Conservation (phyloP, 2,113 vertebrate genomes). For the Burhinus oedicnemus region DNA sequence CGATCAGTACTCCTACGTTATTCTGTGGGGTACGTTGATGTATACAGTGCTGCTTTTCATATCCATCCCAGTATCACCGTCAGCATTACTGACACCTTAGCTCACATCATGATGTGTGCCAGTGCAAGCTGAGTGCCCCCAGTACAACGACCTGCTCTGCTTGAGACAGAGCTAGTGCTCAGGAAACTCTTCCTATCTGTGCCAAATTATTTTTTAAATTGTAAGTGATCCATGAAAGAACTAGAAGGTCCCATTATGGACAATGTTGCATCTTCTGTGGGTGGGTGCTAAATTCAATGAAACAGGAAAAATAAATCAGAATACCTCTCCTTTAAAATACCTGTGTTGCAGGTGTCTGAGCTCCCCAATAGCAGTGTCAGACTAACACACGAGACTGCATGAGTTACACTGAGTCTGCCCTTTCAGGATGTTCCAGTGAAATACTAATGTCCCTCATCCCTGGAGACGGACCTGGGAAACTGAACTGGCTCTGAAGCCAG, state of each 20-base stretch:
- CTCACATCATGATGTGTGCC: neutral
- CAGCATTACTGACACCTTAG: neutral
- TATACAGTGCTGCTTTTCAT: neutral
- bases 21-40: neutral
- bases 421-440: neutral
- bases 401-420: neutral
- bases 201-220: neutral
- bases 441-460: neutral
- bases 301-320: neutral
- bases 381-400: rapidly evolving
- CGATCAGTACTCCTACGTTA: neutral
- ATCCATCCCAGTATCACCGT: neutral
- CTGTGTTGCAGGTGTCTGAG: neutral
- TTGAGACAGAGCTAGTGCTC: neutral
- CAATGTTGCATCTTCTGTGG: neutral
- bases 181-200: neutral
- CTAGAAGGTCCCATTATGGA: neutral
- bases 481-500: neutral
- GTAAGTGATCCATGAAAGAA: neutral
- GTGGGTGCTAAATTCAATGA: neutral
- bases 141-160: neutral
- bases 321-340: neutral
- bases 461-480: neutral
- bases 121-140: neutral
- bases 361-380: neutral